phyloP scores from a whole-genome alignment of 2,113 vertebrate species.

The Morone chrysops region DNA sequence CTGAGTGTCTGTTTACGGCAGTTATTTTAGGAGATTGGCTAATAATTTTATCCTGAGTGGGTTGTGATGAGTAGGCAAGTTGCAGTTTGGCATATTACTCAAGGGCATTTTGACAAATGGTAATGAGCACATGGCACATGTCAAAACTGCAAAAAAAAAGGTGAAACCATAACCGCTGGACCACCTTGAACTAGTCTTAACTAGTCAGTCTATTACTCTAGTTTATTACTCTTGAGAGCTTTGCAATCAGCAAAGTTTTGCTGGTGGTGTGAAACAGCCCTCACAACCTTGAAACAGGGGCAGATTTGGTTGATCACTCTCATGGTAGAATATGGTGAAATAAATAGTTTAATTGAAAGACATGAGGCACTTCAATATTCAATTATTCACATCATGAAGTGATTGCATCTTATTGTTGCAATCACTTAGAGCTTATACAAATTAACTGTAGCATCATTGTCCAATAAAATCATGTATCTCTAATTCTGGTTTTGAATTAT shows the following conservation, averaged over 20 bases:
- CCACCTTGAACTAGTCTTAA: conserved; percentile 4
- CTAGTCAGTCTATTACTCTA: not conserved
- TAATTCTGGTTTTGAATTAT: no score
- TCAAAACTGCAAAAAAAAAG: not conserved
- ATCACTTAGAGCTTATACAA: no score
- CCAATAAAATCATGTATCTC: no score
- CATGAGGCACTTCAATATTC: no score
- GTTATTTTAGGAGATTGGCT: conserved; percentile 38
- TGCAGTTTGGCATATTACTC: conserved; percentile 20
- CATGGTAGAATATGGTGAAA: not conserved
- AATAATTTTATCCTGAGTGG: not conserved
- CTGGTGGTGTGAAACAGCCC: not conserved
- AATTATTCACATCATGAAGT: no score
- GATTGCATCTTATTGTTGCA: no score
- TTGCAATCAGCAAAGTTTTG: not conserved
- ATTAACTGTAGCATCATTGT: no score
- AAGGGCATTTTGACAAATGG: conserved; percentile 17
- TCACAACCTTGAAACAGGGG: not conserved
- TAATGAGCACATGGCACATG: conserved; percentile 1
- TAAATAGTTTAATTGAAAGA: no score
- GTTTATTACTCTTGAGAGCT: not conserved
- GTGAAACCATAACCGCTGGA: not conserved
- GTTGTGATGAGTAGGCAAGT: conserved; percentile 29
- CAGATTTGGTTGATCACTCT: not conserved
- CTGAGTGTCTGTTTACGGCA: not conserved